Evolutionary conservation across 2,797 vertebrate genomes (phyloP).

Genomic region (Eurystomus glaucurus): DNA sequence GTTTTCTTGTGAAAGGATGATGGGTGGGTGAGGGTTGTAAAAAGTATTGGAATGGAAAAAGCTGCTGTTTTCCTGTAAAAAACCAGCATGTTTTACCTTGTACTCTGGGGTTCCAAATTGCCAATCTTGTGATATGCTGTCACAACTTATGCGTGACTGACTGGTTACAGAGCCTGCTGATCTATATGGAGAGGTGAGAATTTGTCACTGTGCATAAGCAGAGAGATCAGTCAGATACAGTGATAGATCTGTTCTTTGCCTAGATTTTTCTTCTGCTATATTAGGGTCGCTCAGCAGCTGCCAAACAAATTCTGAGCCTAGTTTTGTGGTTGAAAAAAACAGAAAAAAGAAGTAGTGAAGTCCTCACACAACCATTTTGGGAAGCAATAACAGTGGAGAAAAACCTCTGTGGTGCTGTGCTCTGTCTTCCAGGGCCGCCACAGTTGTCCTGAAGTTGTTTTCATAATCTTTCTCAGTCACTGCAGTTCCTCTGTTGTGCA

Average conservation of each 20-base stretch:
- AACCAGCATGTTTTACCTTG: constrained; percentile 69
- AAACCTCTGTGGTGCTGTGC: constrained; percentile 19
- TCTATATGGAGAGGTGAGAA: constrained; percentile 85
- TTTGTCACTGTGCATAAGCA: constrained; percentile 85
- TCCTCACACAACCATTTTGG: constrained; percentile 64
- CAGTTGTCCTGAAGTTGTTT: neutral
- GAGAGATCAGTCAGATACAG: constrained; percentile 84
- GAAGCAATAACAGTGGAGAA: constrained; percentile 27
- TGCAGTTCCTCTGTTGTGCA: neutral
- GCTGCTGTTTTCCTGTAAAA: constrained; percentile 66
- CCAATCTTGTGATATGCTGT: constrained; percentile 75
- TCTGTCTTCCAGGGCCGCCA: neutral
- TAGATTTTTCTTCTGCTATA: constrained; percentile 80
- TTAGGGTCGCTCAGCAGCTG: constrained; percentile 74
- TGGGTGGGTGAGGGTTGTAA: neutral
- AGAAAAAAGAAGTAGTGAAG: constrained; percentile 53
- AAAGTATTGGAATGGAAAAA: constrained; percentile 40
- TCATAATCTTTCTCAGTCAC: neutral
- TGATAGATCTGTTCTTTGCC: constrained; percentile 84
- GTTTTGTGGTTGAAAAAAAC: constrained; percentile 63
- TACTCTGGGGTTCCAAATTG: constrained; percentile 74
- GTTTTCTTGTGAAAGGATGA: neutral
- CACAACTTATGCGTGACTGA: constrained; percentile 80
- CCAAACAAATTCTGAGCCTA: constrained; percentile 78
- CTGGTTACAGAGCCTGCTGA: constrained; percentile 79